Evolutionary conservation across 2,113 vertebrate genomes (phyloP), one percentile per base, ranked within the genome.

Genomic region (Cebus imitator): DNA sequence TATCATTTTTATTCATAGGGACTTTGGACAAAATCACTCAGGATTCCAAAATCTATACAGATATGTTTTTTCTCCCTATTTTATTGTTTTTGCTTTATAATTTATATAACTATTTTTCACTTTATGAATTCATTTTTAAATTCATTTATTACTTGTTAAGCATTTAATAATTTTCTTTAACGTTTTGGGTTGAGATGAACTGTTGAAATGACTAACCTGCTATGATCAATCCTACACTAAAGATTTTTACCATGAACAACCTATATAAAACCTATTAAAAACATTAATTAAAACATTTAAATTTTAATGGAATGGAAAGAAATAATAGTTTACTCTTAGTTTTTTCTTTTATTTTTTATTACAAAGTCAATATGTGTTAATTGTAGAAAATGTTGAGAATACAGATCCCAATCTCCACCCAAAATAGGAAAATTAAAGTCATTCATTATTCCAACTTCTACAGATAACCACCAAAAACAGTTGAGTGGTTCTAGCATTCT

Each of bases 351-450:
- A 32, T 68, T 96, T 80, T 50, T 87, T 85, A 93, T 89, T 93
- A 89, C 11, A 97, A 96, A 97, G 96, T 92, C 75, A 93, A 58
- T 87, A 85, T 64, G 61, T 87, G 68, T 85, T 90, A 93, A 81
- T n/a, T 94, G 80, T 80, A 83, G 84, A 96, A 96, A 95, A 90
- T 84, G 76, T 21, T 72, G 80, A 43, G 18, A 90, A 70, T 76
- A 89, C 17, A 61, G 68, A 82, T 75, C 25, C 11, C 61, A 87
- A 17, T 32, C 16, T 21, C 50, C 58, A 75, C 32, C 40, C 18
- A 4, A 81, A 88, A 81, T 79, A 12, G 85, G 78, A 91, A 95
- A 95, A 97, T 95, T 96, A 89, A 97, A 96, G 40, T 80, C 82
- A 96, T 92, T 84, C 61, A 82, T 98, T 95, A 93, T 87, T 87